A percentile compares a stretch with the other conserved stretches of the same genome.
These are phyloP conservation scores for Lutraria lutraria DNA, from an alignment of 2,888 invertebrate species.

Conservation along the genomic window DNA sequence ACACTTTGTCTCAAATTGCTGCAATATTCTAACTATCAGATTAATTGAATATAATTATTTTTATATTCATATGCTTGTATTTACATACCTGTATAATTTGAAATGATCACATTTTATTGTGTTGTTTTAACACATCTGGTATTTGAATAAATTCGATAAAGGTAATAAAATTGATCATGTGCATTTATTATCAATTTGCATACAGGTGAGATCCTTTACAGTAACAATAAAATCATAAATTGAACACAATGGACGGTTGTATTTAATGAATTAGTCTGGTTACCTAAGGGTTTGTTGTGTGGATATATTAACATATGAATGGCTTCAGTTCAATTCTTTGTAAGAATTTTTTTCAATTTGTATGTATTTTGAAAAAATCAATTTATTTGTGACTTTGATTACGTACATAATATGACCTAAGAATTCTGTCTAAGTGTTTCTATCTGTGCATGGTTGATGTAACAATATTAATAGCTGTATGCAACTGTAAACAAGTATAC, in stretches of 20 bases:
- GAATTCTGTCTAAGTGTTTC: too few species aligned
- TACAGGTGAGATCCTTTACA: slow-evolving; percentile 32
- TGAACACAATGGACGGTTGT: not conserved
- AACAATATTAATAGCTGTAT: too few species aligned
- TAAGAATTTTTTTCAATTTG: not conserved
- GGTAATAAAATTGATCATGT: slow-evolving; percentile 11
- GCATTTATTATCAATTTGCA: slow-evolving; percentile 42
- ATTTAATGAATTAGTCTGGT: not conserved
- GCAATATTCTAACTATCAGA: too few species aligned
- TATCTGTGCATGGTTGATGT: not conserved
- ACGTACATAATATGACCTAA: too few species aligned
- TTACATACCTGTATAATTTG: not conserved
- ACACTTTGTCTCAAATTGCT: too few species aligned
- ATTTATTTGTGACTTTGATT: too few species aligned
- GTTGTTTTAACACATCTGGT: not conserved
- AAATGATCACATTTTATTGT: not conserved
- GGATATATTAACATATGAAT: not conserved
- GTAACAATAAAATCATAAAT: not conserved
- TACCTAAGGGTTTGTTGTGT: not conserved
- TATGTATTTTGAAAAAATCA: too few species aligned
- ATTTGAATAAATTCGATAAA: not conserved
- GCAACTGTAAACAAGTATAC: too few species aligned
- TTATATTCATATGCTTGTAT: not conserved
- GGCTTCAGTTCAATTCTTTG: not conserved
- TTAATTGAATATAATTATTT: too few species aligned